Evolutionary conservation across 2,113 vertebrate species (phyloP).

Genomic region (Scolopax mira): DNA sequence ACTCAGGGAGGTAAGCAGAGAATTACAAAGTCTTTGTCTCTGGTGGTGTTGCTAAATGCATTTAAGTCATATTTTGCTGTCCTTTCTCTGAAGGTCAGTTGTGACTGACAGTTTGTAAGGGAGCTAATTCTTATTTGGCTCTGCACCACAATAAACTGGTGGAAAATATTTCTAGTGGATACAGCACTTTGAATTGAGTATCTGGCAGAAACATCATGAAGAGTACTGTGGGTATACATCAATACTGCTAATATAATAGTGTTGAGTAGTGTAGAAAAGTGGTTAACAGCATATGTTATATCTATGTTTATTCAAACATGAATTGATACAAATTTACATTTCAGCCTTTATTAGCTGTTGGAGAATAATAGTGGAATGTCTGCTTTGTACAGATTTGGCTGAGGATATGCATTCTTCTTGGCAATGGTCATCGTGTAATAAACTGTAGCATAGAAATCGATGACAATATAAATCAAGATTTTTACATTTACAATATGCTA

Average conservation of each 20-base stretch:
- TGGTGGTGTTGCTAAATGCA: neutral
- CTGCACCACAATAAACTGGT: neutral
- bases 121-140: neutral
- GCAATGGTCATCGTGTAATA: neutral
- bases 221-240: fast-evolving
- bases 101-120: neutral
- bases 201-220: neutral
- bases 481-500: neutral
- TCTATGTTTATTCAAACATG: conserved; percentile 4
- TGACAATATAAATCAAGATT: neutral
- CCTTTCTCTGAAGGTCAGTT: neutral
- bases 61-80: neutral
- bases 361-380: neutral
- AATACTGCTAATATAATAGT: neutral
- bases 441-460: neutral
- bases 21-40: neutral
- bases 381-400: neutral
- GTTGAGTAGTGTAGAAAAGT: neutral
- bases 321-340: conserved; percentile 7
- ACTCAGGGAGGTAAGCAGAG: neutral
- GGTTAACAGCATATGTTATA: neutral
- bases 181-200: neutral
- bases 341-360: neutral
- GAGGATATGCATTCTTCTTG: neutral
- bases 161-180: neutral